Conservation (phyloP, 2,113 vertebrate species). For the Sinocyclocheilus anshuiensis region DNA sequence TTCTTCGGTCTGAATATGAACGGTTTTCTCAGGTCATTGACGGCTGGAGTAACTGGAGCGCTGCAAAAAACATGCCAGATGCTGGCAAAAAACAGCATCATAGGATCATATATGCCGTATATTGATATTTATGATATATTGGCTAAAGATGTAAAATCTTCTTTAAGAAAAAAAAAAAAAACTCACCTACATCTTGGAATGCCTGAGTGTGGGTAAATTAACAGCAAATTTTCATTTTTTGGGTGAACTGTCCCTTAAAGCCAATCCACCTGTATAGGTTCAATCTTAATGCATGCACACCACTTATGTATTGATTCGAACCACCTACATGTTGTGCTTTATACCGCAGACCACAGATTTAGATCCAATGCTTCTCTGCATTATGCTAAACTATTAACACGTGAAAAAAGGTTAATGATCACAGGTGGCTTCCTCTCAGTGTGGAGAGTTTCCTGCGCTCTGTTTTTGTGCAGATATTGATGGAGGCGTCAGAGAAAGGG, state of each 20-base stretch:
- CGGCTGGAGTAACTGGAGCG: too few species aligned
- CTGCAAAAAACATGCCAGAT: too few species aligned
- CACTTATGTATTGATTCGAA: not conserved
- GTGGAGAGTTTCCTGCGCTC: not conserved
- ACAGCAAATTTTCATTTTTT: not conserved
- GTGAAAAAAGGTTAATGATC: slow-evolving; percentile 1
- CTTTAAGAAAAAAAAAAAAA: too few species aligned
- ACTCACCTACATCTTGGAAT: too few species aligned
- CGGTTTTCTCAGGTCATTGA: too few species aligned
- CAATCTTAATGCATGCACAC: not conserved
- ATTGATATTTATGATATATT: too few species aligned
- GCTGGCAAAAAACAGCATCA: too few species aligned
- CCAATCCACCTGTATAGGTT: not conserved
- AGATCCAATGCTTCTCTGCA: not conserved
- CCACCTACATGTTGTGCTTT: not conserved
- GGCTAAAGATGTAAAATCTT: too few species aligned
- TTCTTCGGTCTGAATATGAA: too few species aligned
- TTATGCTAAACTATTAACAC: slow-evolving; percentile 27
- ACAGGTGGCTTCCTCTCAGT: slow-evolving; percentile 14
- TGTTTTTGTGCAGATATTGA: slow-evolving; percentile 14
- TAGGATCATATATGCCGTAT: too few species aligned
- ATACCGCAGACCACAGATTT: too few species aligned
- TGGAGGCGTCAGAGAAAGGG: slow-evolving; percentile 20
- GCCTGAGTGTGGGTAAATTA: not conserved
- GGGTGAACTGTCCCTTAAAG: not conserved